Conservation (phyloP, 2,113 vertebrate genomes). For the Tyto alba region DNA sequence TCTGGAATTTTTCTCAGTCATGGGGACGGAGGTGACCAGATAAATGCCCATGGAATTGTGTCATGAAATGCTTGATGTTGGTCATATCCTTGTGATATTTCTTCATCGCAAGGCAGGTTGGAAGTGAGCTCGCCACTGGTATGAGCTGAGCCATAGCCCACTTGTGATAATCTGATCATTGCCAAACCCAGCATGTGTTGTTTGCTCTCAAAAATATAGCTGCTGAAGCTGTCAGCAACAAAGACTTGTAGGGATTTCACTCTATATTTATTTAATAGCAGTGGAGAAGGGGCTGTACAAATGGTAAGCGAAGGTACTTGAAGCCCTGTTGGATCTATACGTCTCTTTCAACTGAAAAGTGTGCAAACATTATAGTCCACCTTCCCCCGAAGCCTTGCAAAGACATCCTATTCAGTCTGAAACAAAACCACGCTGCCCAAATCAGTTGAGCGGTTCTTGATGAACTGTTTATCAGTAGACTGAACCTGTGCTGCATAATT, state of each 20-base stretch:
- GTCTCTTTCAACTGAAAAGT: not conserved
- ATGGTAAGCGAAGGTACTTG: not conserved
- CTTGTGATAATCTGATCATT: not conserved
- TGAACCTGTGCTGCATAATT: constrained; percentile 7
- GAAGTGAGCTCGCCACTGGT: not conserved
- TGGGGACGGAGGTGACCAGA: not conserved
- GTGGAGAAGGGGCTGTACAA: not conserved
- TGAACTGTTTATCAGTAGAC: not conserved
- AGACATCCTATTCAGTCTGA: not conserved
- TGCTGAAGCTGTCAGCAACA: not conserved
- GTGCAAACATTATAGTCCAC: not conserved
- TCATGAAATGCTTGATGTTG: not conserved
- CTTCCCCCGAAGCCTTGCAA: not conserved
- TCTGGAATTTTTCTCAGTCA: not conserved
- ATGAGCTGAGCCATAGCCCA: not conserved
- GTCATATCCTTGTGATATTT: not conserved
- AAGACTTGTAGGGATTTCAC: not conserved
- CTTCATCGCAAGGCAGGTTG: not conserved
- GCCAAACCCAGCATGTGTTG: not conserved
- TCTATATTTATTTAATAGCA: not conserved
- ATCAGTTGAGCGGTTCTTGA: not conserved
- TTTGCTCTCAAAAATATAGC: not conserved
- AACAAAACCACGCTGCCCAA: not conserved
- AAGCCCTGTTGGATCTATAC: not conserved
- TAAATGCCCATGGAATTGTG: not conserved